Percentiles rank a stretch among this genome's conserved stretches.
These are phyloP conservation scores for Cataglyphis cursor DNA, from an alignment of 2,888 invertebrate genomes.

Conservation along the genomic window DNA sequence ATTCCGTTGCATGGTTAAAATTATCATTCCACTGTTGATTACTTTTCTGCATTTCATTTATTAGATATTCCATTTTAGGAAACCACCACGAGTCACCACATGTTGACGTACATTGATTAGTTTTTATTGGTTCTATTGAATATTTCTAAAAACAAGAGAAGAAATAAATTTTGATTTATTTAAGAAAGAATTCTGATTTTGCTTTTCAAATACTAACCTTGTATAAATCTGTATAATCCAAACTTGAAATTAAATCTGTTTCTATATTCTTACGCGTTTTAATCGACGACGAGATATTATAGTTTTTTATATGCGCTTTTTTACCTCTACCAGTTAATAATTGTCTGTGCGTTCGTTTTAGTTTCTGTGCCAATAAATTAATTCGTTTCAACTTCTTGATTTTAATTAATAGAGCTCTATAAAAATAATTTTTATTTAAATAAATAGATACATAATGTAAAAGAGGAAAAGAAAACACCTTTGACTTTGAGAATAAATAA, in stretches of 20 bases:
- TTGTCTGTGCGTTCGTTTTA: conserved; percentile 64
- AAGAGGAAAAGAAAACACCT: neutral
- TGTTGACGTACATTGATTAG: conserved; percentile 66
- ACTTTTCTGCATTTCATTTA: conserved; percentile 72
- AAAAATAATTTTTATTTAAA: conserved; percentile 57
- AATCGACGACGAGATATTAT: conserved; percentile 53
- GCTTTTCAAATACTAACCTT: conserved; percentile 60
- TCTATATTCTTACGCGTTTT: conserved; percentile 38
- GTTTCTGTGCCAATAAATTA: conserved; percentile 69
- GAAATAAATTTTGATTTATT: neutral
- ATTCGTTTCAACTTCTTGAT: conserved; percentile 73
- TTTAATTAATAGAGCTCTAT: conserved; percentile 76
- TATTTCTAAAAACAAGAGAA: conserved; percentile 69
- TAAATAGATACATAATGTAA: neutral
- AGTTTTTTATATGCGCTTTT: conserved; percentile 58
- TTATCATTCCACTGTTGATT: conserved; percentile 69
- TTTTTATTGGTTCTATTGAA: conserved; percentile 64
- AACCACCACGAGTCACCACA: conserved; percentile 77
- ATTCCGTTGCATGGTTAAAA: conserved; percentile 61
- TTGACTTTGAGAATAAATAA: neutral
- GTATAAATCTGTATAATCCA: conserved; percentile 52
- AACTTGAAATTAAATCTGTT: conserved; percentile 46
- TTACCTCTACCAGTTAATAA: conserved; percentile 55
- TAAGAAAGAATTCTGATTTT: neutral
- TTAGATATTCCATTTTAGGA: conserved; percentile 77